Evolutionary conservation across 1,140 invertebrate genomes (phyloP).

Genomic region (Drosophila hydei): DNA sequence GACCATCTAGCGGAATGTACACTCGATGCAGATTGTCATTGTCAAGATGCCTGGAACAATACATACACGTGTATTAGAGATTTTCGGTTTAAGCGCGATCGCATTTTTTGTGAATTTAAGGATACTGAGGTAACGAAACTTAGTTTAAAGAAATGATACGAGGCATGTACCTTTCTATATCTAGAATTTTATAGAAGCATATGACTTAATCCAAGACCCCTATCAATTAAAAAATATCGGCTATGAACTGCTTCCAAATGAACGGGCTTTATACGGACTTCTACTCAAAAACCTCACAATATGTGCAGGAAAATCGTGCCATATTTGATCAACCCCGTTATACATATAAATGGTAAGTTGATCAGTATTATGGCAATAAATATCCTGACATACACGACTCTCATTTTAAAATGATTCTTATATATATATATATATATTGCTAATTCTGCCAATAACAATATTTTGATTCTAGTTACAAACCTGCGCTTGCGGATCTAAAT

Average conservation of each 20-base stretch:
- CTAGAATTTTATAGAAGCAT: constrained; percentile 89
- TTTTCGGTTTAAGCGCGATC: constrained; percentile 85
- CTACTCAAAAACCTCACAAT: constrained; percentile 66
- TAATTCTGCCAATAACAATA: too few species aligned
- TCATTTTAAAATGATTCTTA: too few species aligned
- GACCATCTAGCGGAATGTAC: constrained; percentile 87
- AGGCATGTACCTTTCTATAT: constrained; percentile 62
- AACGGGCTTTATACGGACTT: constrained; percentile 64
- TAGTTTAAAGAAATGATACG: not conserved
- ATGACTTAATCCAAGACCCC: constrained; percentile 88
- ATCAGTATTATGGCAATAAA: too few species aligned
- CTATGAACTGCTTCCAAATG: constrained; percentile 84
- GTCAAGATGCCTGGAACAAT: constrained; percentile 93
- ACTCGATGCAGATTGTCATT: constrained; percentile 89
- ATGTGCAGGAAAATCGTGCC: constrained; percentile 62
- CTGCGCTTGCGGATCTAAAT: too few species aligned
- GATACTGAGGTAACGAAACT: constrained; percentile 87
- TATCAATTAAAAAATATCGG: constrained; percentile 89
- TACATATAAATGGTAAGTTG: too few species aligned
- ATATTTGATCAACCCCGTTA: too few species aligned
- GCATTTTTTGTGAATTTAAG: constrained; percentile 90
- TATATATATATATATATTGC: too few species aligned
- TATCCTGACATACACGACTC: too few species aligned
- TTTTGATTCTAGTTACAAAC: too few species aligned
- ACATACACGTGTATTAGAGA: constrained; percentile 91